Evolutionary conservation across 2,888 invertebrate species (phyloP).

Genomic region (Dromius quadrimaculatus): DNA sequence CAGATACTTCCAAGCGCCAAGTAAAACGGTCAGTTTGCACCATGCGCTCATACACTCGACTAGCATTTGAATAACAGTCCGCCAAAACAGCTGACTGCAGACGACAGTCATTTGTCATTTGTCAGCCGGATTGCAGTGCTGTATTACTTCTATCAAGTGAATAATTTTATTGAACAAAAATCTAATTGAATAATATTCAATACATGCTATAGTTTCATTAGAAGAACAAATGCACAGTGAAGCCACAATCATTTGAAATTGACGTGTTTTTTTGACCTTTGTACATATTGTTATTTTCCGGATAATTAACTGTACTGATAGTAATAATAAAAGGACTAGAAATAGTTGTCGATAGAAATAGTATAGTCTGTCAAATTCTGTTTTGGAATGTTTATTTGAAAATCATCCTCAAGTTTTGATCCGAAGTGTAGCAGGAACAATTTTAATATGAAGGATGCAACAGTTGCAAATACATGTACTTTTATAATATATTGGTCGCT

Average conservation of each 20-base stretch:
- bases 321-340: not conserved
- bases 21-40: conserved; percentile 47
- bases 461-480: not conserved
- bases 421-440: not conserved
- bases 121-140: not conserved
- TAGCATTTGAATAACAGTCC: not conserved
- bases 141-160: no score
- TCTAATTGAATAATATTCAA: no score
- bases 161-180: no score
- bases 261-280: no score
- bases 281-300: conserved; percentile 13
- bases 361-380: not conserved
- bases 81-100: not conserved
- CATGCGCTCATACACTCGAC: not conserved
- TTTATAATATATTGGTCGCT: no score
- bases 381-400: not conserved
- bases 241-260: no score
- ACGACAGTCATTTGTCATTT: not conserved
- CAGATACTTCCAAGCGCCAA: conserved; percentile 40
- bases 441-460: conserved; percentile 1
- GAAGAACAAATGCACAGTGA: no score
- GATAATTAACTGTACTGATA: conserved; percentile 20
- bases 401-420: not conserved
- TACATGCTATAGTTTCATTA: no score
- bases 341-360: conserved; percentile 2